Percentiles rank a stretch among this genome's conserved stretches.
Evolutionary conservation across 2,888 invertebrate genomes (phyloP).

Genomic region (Uloborus plumipes): DNA sequence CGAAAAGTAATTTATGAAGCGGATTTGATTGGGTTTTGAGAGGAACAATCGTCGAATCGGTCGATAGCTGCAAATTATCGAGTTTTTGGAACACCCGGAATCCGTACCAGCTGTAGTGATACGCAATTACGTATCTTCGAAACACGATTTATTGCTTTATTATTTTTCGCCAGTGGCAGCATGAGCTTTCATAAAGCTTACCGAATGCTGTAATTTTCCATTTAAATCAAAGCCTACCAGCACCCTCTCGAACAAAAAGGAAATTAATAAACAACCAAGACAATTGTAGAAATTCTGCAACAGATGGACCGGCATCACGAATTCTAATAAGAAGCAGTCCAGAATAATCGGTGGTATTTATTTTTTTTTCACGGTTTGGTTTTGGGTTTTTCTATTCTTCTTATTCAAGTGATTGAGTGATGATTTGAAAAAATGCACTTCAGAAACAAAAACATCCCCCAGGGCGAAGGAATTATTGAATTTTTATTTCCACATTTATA

Average conservation of each 20-base stretch:
- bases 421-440: not conserved
- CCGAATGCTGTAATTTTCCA: constrained; percentile 40
- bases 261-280: constrained; percentile 28
- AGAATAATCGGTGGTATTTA: constrained; percentile 35
- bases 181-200: not conserved
- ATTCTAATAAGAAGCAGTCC: constrained; percentile 10
- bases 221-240: constrained; percentile 30
- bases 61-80: constrained; percentile 60
- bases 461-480: not conserved
- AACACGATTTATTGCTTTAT: constrained; percentile 58
- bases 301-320: constrained; percentile 31
- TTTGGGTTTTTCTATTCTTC: not conserved
- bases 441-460: not conserved
- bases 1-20: constrained; percentile 47
- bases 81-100: constrained; percentile 35
- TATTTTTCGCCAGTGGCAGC: constrained; percentile 38
- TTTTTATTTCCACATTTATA: not conserved
- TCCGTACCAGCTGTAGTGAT: constrained; percentile 29
- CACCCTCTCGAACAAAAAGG: constrained; percentile 13
- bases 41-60: constrained; percentile 57
- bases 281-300: constrained; percentile 14
- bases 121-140: constrained; percentile 37
- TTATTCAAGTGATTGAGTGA: constrained; percentile 24
- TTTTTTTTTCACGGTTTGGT: constrained; percentile 2
- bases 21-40: constrained; percentile 58